Evolutionary conservation across 2,797 vertebrate species (phyloP).

Genomic region (Coendou prehensilis): DNA sequence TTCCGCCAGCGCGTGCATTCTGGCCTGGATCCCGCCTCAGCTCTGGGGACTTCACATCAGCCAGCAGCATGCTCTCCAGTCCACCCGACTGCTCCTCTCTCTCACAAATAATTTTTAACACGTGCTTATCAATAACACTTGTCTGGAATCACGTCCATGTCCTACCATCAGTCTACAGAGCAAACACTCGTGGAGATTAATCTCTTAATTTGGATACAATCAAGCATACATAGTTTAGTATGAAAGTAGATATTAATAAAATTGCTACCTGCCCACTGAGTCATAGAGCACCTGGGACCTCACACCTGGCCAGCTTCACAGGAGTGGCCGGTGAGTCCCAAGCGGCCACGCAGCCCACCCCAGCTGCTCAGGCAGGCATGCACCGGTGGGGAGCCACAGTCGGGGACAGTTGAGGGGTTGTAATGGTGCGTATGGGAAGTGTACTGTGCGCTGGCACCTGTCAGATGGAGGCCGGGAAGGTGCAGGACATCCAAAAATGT

Average conservation of each 20-base stretch:
- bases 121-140: background rate
- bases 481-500: background rate
- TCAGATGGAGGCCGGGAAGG: background rate
- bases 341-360: background rate
- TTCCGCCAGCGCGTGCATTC: rapidly evolving
- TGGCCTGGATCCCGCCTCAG: background rate
- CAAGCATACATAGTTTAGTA: background rate
- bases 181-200: background rate
- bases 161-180: background rate
- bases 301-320: background rate
- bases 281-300: background rate
- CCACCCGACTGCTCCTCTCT: background rate
- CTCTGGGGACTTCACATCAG: background rate
- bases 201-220: background rate
- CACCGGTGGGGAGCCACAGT: background rate
- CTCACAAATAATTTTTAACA: background rate
- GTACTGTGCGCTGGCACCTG: background rate
- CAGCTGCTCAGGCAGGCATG: background rate
- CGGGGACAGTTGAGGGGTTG: background rate
- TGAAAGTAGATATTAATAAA: background rate
- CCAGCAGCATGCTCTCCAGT: background rate
- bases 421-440: too few species aligned
- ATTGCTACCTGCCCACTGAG: background rate
- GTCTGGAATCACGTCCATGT: background rate
- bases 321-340: background rate